A percentile compares a stretch with the other conserved stretches of the same genome.
Evolutionary conservation across 2,113 vertebrate species (phyloP).

Genomic region (Boulengerochromis microlepis): DNA sequence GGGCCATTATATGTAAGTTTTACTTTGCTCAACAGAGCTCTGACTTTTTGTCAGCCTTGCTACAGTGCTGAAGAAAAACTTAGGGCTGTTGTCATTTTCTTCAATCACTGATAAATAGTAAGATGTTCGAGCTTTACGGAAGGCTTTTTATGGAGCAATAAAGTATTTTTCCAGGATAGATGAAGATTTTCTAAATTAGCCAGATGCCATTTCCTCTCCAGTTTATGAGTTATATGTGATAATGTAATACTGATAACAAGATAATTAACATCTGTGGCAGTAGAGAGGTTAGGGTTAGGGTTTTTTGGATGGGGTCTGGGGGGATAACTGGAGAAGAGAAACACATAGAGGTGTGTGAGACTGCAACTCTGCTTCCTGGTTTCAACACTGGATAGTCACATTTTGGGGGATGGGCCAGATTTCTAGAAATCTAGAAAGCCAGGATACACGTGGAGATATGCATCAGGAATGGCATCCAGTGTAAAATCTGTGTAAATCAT

Average conservation of each 20-base stretch:
- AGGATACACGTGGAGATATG: background rate
- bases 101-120: background rate
- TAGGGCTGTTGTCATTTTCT: background rate
- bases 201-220: background rate
- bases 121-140: background rate
- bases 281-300: background rate
- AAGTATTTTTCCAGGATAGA: background rate
- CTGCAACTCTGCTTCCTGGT: background rate
- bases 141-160: background rate
- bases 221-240: background rate
- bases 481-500: background rate
- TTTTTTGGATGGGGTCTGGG: background rate
- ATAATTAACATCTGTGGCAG: background rate
- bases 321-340: background rate
- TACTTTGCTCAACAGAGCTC: background rate
- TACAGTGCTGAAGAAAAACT: background rate
- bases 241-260: background rate
- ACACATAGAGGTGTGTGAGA: background rate
- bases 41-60: background rate
- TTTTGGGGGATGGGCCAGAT: background rate
- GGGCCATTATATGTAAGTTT: background rate
- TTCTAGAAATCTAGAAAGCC: background rate
- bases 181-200: background rate
- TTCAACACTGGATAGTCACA: background rate
- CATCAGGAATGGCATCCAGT: background rate